A percentile compares a stretch with the other conserved stretches of the same genome.
These are phyloP conservation scores for Echinometra lucunter DNA, from an alignment of 53 echinoderm and acorn worm species.

Conservation along the genomic window DNA sequence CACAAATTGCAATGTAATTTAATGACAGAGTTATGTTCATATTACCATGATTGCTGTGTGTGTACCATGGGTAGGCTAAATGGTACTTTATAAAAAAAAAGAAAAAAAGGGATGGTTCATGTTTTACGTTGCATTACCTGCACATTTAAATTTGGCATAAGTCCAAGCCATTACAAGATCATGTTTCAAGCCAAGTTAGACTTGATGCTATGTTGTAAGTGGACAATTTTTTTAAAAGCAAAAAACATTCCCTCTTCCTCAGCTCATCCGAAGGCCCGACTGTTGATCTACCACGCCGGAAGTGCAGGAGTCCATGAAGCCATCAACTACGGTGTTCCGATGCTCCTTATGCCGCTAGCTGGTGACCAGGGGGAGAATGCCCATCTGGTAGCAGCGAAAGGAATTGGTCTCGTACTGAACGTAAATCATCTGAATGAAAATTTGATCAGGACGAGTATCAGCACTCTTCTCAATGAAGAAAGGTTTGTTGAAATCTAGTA, in stretches of 20 bases:
- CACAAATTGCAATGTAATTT: too few relatives aligned
- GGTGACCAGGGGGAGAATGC: conserved; percentile 66
- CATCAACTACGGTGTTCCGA: conserved; percentile 69
- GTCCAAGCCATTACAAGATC: too few relatives aligned
- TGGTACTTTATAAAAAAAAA: too few relatives aligned
- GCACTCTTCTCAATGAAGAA: neutral
- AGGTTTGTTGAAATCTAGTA: neutral
- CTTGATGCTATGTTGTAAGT: too few relatives aligned
- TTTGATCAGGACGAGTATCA: neutral
- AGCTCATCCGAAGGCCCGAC: conserved; percentile 71
- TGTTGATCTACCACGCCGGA: conserved; percentile 75
- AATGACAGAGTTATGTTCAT: too few relatives aligned
- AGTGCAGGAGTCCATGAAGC: conserved; percentile 69
- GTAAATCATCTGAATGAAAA: conserved; percentile 4
- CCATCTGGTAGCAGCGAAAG: conserved; percentile 65
- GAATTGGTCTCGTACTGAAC: conserved; percentile 67
- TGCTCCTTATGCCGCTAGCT: conserved; percentile 65
- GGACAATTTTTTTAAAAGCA: neutral
- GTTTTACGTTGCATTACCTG: too few relatives aligned
- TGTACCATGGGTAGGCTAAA: too few relatives aligned
- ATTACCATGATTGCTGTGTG: too few relatives aligned
- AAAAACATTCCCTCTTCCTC: neutral
- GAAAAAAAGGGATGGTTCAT: too few relatives aligned
- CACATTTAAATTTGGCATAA: too few relatives aligned
- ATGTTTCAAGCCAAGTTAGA: too few relatives aligned